Evolutionary conservation across 2,888 invertebrate species (phyloP), one percentile per base, ranked within the genome.

Genomic region (Chelonus formosanus): DNA sequence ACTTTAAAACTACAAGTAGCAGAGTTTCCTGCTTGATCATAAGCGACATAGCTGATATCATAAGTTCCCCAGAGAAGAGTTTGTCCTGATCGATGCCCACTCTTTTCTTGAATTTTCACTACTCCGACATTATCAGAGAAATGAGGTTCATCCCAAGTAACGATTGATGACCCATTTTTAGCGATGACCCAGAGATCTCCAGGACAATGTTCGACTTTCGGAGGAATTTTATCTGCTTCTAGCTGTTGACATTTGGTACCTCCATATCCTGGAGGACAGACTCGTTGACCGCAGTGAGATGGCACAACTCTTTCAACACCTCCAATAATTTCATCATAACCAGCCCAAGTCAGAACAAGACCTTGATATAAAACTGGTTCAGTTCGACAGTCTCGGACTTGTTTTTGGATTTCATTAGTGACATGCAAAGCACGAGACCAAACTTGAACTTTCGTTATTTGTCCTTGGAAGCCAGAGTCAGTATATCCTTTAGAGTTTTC

Each of bases 151-250:
- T 96, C 96, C 96, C 96, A 97, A 20, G 89, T 91, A 0, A 96
- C 96, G 63, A 94, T 88, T 0, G 96, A 92, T 0, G 96, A 95
- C 61, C 95, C 96, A 76, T 96, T 96, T 81, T 92, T 93, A 5
- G 95, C 95, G 74, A 96, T 94, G 1, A 97, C 93, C 95, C 96
- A 97, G 60, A 97, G 86, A 84, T 97, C 97, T 8, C 95, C 95
- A 4, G 97, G 97, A 75, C 97, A 97, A 77, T 95, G 92, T 70
- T 95, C 94, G 0, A 95, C 92, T 74, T 90, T 89, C 5, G 97
- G 97, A 71, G 96, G 89, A 74, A 88, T 89, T 81, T 96, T 96
- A 82, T 95, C 95, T 8, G 92, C 90, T 80, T 92, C 90, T 67
- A 95, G 84, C 76, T 93, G 92, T 76, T 93, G 91, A 80, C 97